Evolutionary conservation across 2,797 vertebrate genomes (phyloP), one percentile per base, ranked within the genome.

Genomic region (Enteromius unitaeniatus): DNA sequence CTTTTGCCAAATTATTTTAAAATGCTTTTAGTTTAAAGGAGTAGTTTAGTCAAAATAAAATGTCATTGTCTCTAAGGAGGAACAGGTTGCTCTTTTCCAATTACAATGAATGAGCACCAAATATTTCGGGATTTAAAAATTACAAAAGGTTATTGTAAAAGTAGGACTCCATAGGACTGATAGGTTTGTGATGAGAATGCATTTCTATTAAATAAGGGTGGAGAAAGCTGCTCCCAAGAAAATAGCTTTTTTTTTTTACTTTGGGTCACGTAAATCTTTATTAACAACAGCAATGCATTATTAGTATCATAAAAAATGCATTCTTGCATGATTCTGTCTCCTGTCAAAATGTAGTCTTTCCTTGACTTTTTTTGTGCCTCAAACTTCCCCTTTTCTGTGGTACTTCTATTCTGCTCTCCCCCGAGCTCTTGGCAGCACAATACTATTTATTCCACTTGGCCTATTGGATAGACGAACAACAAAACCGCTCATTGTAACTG

Each of bases 381-480:
- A 99, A 96, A 99, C 97, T 42, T 95, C 92, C 0, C 98, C 98
- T 0, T 96, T 97, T 87, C 91, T 99, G 53, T 99, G 98, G 98
- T 99, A 99, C 87, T 97, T 99, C 87, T 99, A 98, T 91, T 99
- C 97, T 0, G 98, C 95, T 0, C 82, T 99, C 82, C 98, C 98
- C 14, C 96, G 98, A 0, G 96, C 95, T 64, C 92, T 99, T 90
- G 97, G 96, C 79, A 94, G 95, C 92, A 96, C 96, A 47, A 78
- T 97, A 86, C 14, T 96, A 55, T 96, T 98, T 15, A 88, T 99
- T 62, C 97, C 97, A 0, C 88, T 97, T n/a, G 97, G 98, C 4
- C 92, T 96, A 1, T 70, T 91, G n/a, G 98, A 99, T 89, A 93
- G 93, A 79, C 94, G 98, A 84, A 93, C 92, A 83, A 91, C 91